Evolutionary conservation across 1,140 invertebrate genomes (phyloP), one percentile per base, ranked within the genome.

Genomic region (Saxidomus purpurata): DNA sequence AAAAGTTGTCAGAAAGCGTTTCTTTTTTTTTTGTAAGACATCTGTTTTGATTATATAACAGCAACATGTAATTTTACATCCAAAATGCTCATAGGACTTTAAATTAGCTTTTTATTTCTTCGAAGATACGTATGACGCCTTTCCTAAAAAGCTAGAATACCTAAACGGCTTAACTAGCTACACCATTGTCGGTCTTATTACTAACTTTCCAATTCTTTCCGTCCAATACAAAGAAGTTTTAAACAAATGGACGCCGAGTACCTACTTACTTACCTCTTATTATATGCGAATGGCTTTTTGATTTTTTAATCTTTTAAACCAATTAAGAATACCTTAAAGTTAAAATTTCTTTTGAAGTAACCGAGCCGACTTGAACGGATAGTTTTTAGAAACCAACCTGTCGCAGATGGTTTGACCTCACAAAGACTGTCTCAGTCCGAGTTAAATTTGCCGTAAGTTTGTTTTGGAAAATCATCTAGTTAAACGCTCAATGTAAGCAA

Each of bases 241-340:
- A 71, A 40, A 22, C 67, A 3, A 38, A 17, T 71, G 67, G 36
- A 71, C 67, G 67, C 67, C 36, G 67, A 19, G 2, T 38, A 34
- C 22, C 11, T 71, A 38, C 36, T 40, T 22, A 36, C 15, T 19
- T 71, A 52, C 28, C n/a, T 55, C 9, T 38, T 31, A 59, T 79
- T 79, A 55, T 9, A 52, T n/a, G 15, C 47, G 28, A 79, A 55
- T 49, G 76, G 55, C 76, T 79, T 52, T 22, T 79, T 79, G 76
- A 79, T 79, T 79, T 52, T n/a, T 79, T 79, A 79, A 79, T 79
- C 76, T 40, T 13, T 38, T 71, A 71, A 40, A 71, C 67, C 67
- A 71, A 71, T 40, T 71, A 36, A 38, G 67, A 22, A 3, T 36
- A 36, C 34, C 28, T 31, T 52, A 79, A 59, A 79, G 34, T 79